These are phyloP conservation scores for Coecobrya sp. DNA, from an alignment of 2,888 invertebrate species.

Conservation along the genomic window DNA sequence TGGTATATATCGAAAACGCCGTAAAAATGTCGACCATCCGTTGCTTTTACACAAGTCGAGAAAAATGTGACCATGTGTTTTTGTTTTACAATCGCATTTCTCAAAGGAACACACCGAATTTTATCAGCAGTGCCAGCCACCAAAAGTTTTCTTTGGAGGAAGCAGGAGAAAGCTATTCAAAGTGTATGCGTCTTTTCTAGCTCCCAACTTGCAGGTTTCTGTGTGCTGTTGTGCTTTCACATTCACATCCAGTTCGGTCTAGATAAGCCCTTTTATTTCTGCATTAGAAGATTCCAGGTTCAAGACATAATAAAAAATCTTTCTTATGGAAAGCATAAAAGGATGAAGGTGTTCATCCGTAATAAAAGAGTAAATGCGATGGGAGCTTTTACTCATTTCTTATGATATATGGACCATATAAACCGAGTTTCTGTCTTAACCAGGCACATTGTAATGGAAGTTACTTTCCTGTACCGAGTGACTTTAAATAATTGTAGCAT, in stretches of 20 bases:
- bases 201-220: background rate
- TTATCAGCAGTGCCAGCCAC: constrained; percentile 41
- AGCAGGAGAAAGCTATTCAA: background rate
- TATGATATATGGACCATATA: constrained; percentile 57
- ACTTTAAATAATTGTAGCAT: constrained; percentile 68
- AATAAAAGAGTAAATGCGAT: constrained; percentile 64
- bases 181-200: background rate
- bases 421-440: background rate
- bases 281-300: background rate
- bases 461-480: constrained; percentile 24
- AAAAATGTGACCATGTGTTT: constrained; percentile 32
- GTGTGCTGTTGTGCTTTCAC: background rate
- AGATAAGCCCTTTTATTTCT: constrained; percentile 23
- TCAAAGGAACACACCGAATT: background rate
- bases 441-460: background rate
- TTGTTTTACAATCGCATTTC: constrained; percentile 20
- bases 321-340: constrained; percentile 36
- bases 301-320: constrained; percentile 56
- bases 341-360: constrained; percentile 64
- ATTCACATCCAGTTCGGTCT: background rate
- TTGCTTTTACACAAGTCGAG: background rate
- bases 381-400: constrained; percentile 39
- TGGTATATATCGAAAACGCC: background rate
- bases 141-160: background rate
- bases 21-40: background rate